Base-by-base conservation (phyloP, 2,113 vertebrate genomes). In the Apteryx owenii region DNA sequence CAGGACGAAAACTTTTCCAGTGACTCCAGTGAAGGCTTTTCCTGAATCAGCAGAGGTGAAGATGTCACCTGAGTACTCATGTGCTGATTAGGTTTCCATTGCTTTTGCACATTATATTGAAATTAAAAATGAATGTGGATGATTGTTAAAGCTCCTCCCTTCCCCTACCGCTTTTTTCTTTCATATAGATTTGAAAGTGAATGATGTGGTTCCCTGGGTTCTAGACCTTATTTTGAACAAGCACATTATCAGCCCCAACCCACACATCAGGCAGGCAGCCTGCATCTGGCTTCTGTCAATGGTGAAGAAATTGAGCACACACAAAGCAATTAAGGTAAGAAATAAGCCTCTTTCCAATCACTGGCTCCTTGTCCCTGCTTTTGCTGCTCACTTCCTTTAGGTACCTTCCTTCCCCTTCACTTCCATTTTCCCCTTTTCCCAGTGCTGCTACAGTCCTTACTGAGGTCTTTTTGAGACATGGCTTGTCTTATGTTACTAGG, bases 211-310 rank as follows among this genome's bases (percentile, higher is more conserved):
- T 68, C 98, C 99, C 17, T 99, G 99, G 99, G 98, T 99, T 66
- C 96, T 99, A 85, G 99, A 98, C 62, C 92, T 98, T 68, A 98
- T 99, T 97, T 98, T 99, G 96, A 98, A 98, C 88, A 99, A 99
- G 86, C 99, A 99, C 66, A 98, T 99, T 58, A 71, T 98, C 90
- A 99, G 99, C 95, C 98, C 99, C 71, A 99, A 99, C 93, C 99
- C 99, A 38, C 99, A 99, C 2, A 81, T 99, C 88, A 98, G 99
- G 21, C 99, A 99, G 93, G 99, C 99, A 19, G 98, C 99, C 88
- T 99, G 99, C 97, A 99, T 99, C 95, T 99, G 99, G 99, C 98
- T 99, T 84, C 98, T 99, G 5, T 99, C 99, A 2, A 97, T 99
- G 86, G 99, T 99, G 84, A 99, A 99, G 97, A 99, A 99, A 89